Conservation (phyloP, 2,113 vertebrate genomes). For the Tachuris rubrigastra region DNA sequence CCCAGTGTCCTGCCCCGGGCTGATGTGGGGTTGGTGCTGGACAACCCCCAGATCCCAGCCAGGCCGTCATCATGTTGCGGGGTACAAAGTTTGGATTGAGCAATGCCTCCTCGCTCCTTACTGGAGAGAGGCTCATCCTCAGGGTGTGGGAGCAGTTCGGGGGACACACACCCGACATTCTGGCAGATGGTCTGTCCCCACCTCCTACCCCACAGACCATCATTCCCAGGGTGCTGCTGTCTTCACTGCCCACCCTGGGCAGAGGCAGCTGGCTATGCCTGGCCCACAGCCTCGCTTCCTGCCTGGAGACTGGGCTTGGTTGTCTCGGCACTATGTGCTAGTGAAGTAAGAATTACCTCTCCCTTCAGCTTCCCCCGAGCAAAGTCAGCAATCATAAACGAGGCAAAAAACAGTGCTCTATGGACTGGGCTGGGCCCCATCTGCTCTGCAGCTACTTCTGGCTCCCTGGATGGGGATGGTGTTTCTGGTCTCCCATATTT, state of each 20-base stretch:
- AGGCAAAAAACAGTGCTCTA: background rate
- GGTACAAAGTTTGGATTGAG: background rate
- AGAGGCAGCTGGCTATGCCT: accelerated
- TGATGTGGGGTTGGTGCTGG: background rate
- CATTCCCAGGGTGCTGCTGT: background rate
- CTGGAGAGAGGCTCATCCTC: background rate
- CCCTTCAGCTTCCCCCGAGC: accelerated
- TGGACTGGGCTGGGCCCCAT: background rate
- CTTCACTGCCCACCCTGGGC: background rate
- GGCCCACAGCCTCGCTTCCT: background rate
- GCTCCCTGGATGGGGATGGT: background rate
- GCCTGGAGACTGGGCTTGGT: background rate
- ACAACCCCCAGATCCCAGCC: background rate
- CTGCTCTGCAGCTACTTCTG: slow-evolving; percentile 5
- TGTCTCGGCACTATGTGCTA: background rate
- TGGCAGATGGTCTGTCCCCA: background rate
- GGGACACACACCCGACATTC: accelerated
- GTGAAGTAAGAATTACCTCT: background rate
- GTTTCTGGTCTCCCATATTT: background rate
- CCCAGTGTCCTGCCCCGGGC: accelerated
- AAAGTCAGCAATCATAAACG: background rate
- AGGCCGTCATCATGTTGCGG: accelerated
- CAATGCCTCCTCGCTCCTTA: background rate
- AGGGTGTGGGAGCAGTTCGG: accelerated
- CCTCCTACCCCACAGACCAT: background rate